Evolutionary conservation across 2,797 vertebrate species (phyloP), one percentile per base, ranked within the genome.

Genomic region (Australoheros facetus): DNA sequence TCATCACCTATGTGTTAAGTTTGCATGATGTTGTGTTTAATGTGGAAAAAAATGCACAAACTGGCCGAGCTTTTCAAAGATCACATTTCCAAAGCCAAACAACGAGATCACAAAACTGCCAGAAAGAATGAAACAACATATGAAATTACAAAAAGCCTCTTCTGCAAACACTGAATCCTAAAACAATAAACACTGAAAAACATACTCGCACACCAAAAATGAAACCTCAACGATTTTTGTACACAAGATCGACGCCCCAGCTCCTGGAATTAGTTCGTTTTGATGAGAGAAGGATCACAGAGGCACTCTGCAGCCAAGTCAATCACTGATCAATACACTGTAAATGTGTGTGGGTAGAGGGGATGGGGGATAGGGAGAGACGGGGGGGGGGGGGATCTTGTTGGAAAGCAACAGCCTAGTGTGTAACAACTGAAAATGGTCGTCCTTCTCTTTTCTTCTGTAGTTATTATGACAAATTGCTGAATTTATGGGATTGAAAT

Each of bases 391-490:
- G 66, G 10, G 72, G 37, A n/a, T 37, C 75, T 71, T 12, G 54
- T 54, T 78, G 60, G 64, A 78, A 76, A 77, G 28, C 60, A 56
- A 72, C 58, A 58, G 62, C 76, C 71, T 80, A 30, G 19, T 78
- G 42, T 75, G 62, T 78, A 64, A 73, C 60, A 76, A 62, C 54
- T 17, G 42, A 82, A 84, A 77, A 80, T 72, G 80, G 82, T 62
- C 79, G 28, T 55, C 55, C 30, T 21, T 59, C 51, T 19, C 60
- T 56, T 42, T 59, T 14, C 30, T 42, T n/a, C 17, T 19, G 26
- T 60, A 30, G 54, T 75, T 81, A 84, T 81, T 73, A 72, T 80
- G 79, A 87, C 58, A 91, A 84, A 89, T 85, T 81, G 82, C 76
- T 56, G 75, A 75, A 73, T 85, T 86, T 71, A 82, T 70, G 64